Conservation (phyloP, 2,888 invertebrate species). For the Amiota communis region DNA sequence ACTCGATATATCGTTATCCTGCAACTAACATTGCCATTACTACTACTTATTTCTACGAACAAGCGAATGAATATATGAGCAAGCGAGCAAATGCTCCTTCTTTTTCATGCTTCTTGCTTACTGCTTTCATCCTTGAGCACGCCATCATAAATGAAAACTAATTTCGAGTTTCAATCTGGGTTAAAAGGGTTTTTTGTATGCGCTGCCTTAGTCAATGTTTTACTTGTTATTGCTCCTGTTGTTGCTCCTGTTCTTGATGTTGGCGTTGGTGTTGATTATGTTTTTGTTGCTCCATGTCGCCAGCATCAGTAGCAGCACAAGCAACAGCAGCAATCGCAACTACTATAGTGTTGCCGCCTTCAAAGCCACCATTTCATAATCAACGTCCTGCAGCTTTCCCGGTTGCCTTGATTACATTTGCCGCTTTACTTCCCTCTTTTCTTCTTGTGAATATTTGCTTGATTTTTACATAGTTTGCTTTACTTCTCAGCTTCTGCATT, state of each 20-base stretch:
- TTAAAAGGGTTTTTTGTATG: slow-evolving; percentile 55
- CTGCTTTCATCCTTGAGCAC: slow-evolving; percentile 6
- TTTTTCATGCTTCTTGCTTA: not conserved
- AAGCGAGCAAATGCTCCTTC: not conserved
- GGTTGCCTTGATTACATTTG: not conserved
- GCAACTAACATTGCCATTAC: too few relatives aligned
- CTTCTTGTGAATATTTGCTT: too few relatives aligned
- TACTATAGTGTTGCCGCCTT: slow-evolving; percentile 39
- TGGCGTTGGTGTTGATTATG: not conserved
- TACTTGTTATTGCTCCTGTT: slow-evolving; percentile 5
- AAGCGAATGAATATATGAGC: too few relatives aligned
- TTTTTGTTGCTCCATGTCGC: not conserved
- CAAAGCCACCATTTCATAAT: slow-evolving; percentile 51
- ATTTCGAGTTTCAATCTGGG: slow-evolving; percentile 67
- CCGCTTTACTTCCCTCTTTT: not conserved
- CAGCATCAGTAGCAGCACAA: not conserved
- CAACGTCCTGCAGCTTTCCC: slow-evolving; percentile 39
- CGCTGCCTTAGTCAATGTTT: not conserved
- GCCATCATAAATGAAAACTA: slow-evolving; percentile 63
- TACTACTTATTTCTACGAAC: too few relatives aligned
- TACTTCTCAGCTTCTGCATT: not conserved
- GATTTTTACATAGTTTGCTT: slow-evolving; percentile 9
- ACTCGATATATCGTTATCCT: slow-evolving; percentile 21
- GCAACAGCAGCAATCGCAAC: not conserved
- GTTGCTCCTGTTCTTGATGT: not conserved